Percentiles rank a stretch among this genome's conserved stretches.
These are phyloP conservation scores for Tauraco erythrolophus DNA, from an alignment of 2,113 vertebrate genomes.

Conservation along the genomic window DNA sequence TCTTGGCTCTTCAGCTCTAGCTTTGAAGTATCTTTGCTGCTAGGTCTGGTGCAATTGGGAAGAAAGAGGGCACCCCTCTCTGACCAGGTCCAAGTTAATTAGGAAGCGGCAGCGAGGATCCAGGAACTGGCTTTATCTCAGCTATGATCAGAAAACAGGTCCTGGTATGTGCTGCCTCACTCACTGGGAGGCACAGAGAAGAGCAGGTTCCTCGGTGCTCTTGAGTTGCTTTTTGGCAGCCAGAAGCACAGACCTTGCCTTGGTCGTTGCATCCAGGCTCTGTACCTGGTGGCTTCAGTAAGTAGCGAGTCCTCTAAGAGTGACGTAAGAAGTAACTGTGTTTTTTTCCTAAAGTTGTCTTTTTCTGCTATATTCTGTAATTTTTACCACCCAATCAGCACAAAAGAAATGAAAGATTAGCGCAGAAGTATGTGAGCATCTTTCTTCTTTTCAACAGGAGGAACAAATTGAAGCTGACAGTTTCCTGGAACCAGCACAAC, in stretches of 20 bases:
- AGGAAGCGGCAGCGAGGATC: rapidly evolving
- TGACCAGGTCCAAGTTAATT: background rate
- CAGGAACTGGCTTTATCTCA: background rate
- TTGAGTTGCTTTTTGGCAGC: background rate
- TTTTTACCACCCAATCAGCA: background rate
- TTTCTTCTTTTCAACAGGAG: constrained; percentile 20
- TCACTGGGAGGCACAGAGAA: background rate
- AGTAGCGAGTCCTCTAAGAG: background rate
- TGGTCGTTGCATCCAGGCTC: background rate
- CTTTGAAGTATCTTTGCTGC: background rate
- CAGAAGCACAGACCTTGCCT: background rate
- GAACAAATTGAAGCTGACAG: constrained; percentile 67
- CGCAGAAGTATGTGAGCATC: background rate
- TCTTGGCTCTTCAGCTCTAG: background rate
- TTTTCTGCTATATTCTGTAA: background rate
- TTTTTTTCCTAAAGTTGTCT: background rate
- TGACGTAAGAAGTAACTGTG: background rate
- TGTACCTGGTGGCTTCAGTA: background rate
- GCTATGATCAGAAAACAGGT: background rate
- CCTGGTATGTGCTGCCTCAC: rapidly evolving
- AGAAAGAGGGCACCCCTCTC: background rate
- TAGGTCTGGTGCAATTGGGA: background rate
- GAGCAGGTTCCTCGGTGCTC: background rate
- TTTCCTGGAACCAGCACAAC: constrained; percentile 16
- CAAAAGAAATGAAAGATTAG: background rate